Evolutionary conservation across 2,888 invertebrate genomes (phyloP), one percentile per base, ranked within the genome.

Genomic region (Bhutanitis thaidina): DNA sequence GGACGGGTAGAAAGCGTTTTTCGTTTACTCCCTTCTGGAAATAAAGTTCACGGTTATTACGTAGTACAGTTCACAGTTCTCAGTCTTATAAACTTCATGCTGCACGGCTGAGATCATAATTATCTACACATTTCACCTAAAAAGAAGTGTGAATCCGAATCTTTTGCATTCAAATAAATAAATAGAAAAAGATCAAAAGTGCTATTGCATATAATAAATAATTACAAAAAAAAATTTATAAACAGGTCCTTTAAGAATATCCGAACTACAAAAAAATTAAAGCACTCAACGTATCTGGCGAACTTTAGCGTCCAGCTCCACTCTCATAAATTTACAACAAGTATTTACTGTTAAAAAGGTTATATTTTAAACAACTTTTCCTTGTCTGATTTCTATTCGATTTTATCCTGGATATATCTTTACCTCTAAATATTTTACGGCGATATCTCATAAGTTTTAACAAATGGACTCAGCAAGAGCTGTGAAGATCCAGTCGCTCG

Each of bases 1-100:
- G 88, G 88, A 88, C 88, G 88, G 88, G 88, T 84, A 80, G 79
- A 85, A 86, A 88, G 87, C 86, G 80, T 82, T 80, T 81, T 75
- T 81, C 72, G 77, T 83, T 78, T 77, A 79, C 81, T 81, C 80
- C 75, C 80, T 77, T 78, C 77, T 78, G 83, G 78, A 81, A 80
- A 80, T 78, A 79, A 74, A 80, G 78, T 80, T 86, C 78, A 77
- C 74, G 80, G 79, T 77, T 76, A 50, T 82, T 86, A 85, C 85
- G 82, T 86, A 82, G 74, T 82, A 73, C 20, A 20, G 20, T 20
- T 20, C 20, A 20, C 20, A 20, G 20, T 20, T 81, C 74, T 87
- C 87, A 88, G 87, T 88, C 87, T 88, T 88, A 83, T 86, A 75
- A 75, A 80, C 80, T 78, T 81, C 77, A 74, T 76, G 70, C 76